Evolutionary conservation across 2,797 vertebrate genomes (phyloP).

Genomic region (Loriculus beryllinus): DNA sequence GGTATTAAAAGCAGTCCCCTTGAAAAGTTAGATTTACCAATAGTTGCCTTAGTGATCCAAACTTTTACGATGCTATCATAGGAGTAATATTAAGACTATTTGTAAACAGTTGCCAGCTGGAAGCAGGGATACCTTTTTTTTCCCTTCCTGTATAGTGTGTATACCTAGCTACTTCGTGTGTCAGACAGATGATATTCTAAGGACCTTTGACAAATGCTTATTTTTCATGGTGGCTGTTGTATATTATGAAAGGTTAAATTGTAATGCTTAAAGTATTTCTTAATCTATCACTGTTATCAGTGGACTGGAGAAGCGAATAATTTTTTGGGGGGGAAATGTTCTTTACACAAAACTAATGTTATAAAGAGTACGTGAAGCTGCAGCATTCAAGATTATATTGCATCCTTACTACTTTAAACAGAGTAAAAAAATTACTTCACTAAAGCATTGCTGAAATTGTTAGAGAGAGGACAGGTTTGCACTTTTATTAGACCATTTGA

Average conservation of each 20-base stretch:
- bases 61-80: background rate
- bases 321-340: background rate
- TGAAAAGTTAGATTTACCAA: background rate
- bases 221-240: slow-evolving; percentile 7
- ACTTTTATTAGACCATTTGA: slow-evolving; percentile 1
- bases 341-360: background rate
- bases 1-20: background rate
- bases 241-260: background rate
- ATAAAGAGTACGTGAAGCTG: background rate
- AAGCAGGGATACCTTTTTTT: background rate
- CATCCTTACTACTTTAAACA: background rate
- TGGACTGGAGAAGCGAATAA: background rate
- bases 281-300: slow-evolving; percentile 22
- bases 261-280: slow-evolving; percentile 21
- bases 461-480: background rate
- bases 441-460: background rate
- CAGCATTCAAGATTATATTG: background rate
- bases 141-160: background rate
- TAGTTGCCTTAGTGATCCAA: background rate
- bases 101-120: background rate
- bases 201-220: background rate
- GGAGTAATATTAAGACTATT: background rate
- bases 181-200: background rate
- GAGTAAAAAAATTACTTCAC: slow-evolving; percentile 5
- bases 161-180: background rate